Conservation (phyloP, 2,888 invertebrate species). For the Drosophila mettleri region DNA sequence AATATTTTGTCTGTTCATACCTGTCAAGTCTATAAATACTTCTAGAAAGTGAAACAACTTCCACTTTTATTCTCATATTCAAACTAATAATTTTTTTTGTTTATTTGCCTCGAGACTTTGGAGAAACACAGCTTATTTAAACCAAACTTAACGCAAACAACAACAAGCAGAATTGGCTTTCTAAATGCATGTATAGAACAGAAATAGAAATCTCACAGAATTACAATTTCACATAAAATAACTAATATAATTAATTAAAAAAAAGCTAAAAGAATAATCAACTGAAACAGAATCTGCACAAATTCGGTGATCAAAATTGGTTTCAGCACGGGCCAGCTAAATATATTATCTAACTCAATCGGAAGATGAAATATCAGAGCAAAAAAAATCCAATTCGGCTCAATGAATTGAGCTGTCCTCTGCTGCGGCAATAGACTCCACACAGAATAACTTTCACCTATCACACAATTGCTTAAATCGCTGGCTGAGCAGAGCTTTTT, state of each 20-base stretch:
- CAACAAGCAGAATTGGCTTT: background rate
- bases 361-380: background rate
- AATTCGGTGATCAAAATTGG: conserved; percentile 22
- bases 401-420: conserved; percentile 11
- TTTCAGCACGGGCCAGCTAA: conserved; percentile 30
- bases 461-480: conserved; percentile 18
- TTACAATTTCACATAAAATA: conserved; percentile 14
- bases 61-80: too few species aligned
- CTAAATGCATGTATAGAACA: conserved; percentile 31
- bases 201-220: conserved; percentile 5
- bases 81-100: too few species aligned
- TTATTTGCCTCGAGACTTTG: background rate
- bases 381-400: conserved; percentile 2
- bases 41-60: too few species aligned
- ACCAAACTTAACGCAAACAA: background rate
- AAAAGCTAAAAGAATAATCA: conserved; percentile 10
- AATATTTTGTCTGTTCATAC: too few species aligned
- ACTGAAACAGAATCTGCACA: conserved; percentile 16
- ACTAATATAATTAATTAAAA: conserved; percentile 19
- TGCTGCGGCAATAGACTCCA: conserved; percentile 12
- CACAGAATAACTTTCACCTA: conserved; percentile 8
- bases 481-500: conserved; percentile 46
- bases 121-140: conserved; percentile 23
- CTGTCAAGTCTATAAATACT: too few species aligned
- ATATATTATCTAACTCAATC: background rate